A percentile compares a stretch with the other conserved stretches of the same genome.
Conservation (phyloP, 2,113 vertebrate genomes). For the Todiramphus saurophagus region DNA sequence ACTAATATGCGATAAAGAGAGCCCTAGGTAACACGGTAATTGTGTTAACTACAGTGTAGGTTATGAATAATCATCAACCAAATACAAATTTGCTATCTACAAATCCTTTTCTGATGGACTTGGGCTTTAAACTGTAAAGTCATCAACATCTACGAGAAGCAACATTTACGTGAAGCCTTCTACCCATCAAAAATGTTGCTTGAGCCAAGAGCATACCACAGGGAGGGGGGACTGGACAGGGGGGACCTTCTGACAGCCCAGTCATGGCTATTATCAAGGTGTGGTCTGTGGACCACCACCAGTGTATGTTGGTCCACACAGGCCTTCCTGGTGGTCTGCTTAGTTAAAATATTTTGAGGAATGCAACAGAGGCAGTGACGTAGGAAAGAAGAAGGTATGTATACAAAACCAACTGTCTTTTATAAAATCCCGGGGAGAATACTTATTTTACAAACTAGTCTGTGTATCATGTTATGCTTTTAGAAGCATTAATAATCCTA, state of each 20-base stretch:
- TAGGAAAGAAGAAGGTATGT: neutral
- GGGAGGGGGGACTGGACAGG: neutral
- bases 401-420: neutral
- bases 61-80: neutral
- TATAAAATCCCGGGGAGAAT: neutral
- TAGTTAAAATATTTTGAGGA: slow-evolving; percentile 5
- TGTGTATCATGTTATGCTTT: neutral
- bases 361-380: neutral
- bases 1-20: neutral
- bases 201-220: rapidly evolving
- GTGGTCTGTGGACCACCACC: slow-evolving; percentile 53
- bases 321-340: slow-evolving; percentile 40
- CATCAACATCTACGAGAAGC: neutral
- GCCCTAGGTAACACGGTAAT: neutral
- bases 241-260: neutral
- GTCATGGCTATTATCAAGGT: neutral
- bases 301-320: neutral
- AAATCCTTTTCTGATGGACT: neutral
- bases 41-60: neutral
- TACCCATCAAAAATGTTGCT: neutral
- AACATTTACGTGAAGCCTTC: neutral
- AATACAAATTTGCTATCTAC: neutral
- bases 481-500: neutral
- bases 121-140: neutral
- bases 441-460: neutral